Conservation (phyloP, 2,888 invertebrate genomes). For the Merodon equestris region DNA sequence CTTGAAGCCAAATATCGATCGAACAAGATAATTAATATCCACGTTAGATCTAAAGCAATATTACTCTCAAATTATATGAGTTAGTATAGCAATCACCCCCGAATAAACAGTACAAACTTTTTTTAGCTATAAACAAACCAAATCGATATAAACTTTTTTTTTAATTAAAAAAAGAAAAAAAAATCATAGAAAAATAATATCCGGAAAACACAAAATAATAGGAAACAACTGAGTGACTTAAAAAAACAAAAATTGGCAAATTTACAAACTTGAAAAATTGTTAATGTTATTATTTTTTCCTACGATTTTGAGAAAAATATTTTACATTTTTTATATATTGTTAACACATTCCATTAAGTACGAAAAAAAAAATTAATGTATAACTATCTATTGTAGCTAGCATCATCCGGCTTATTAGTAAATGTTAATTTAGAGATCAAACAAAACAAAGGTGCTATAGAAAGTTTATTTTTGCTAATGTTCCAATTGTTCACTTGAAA, state of each 20-base stretch:
- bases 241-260: slow-evolving; percentile 49
- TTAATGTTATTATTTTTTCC: slow-evolving; percentile 8
- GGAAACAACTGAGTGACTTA: too few relatives aligned
- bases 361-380: slow-evolving; percentile 55
- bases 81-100: slow-evolving; percentile 55
- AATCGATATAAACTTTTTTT: slow-evolving; percentile 47
- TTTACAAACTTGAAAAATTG: slow-evolving; percentile 32
- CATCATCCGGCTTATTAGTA: slow-evolving; percentile 60
- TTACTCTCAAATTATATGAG: slow-evolving; percentile 46
- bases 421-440: slow-evolving; percentile 54
- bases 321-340: slow-evolving; percentile 49
- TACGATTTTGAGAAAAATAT: background rate
- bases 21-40: slow-evolving; percentile 46
- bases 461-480: slow-evolving; percentile 73
- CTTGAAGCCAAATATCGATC: slow-evolving; percentile 36
- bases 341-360: slow-evolving; percentile 68
- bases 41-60: slow-evolving; percentile 60
- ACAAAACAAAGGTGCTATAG: slow-evolving; percentile 76
- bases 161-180: slow-evolving; percentile 54
- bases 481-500: slow-evolving; percentile 40
- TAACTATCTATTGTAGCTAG: slow-evolving; percentile 45
- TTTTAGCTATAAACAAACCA: slow-evolving; percentile 62
- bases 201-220: slow-evolving; percentile 55
- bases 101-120: slow-evolving; percentile 68
- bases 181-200: slow-evolving; percentile 64